phyloP scores from a whole-genome alignment of 2,113 vertebrate species.

The Chaetorhynchus papuensis region DNA sequence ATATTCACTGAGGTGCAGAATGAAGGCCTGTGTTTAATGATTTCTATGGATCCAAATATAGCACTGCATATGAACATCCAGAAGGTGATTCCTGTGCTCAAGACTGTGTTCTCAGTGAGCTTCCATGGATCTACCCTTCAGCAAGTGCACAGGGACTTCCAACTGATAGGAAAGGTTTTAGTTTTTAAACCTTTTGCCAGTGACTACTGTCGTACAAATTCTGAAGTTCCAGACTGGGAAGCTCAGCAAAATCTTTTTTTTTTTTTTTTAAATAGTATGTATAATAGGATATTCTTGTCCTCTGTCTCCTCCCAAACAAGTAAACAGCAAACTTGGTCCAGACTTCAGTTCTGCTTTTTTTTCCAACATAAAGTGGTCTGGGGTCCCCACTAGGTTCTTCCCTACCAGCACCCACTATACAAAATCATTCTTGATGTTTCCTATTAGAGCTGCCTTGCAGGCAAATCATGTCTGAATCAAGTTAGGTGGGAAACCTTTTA shows the following conservation, averaged over 20 bases:
- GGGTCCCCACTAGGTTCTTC: neutral
- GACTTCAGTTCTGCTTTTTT: neutral
- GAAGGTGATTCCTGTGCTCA: neutral
- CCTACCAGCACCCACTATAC: neutral
- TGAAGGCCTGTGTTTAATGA: neutral
- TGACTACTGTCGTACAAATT: neutral
- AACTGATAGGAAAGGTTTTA: neutral
- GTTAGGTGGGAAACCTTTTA: conserved; percentile 28
- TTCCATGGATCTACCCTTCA: neutral
- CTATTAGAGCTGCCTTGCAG: conserved; percentile 24
- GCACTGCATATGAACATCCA: neutral
- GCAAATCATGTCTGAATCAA: conserved; percentile 12
- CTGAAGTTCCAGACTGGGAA: neutral
- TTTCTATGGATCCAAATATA: neutral
- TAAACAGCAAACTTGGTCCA: neutral
- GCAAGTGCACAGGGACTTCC: neutral
- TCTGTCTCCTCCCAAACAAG: neutral
- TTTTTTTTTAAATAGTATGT: neutral
- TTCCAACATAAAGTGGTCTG: neutral
- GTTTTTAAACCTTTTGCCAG: neutral
- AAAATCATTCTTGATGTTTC: neutral
- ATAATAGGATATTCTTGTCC: neutral
- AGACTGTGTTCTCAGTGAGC: neutral
- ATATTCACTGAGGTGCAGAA: neutral
- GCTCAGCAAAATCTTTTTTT: neutral